Evolutionary conservation across 2,888 invertebrate species (phyloP).

Genomic region (Trissolcus japonicus): DNA sequence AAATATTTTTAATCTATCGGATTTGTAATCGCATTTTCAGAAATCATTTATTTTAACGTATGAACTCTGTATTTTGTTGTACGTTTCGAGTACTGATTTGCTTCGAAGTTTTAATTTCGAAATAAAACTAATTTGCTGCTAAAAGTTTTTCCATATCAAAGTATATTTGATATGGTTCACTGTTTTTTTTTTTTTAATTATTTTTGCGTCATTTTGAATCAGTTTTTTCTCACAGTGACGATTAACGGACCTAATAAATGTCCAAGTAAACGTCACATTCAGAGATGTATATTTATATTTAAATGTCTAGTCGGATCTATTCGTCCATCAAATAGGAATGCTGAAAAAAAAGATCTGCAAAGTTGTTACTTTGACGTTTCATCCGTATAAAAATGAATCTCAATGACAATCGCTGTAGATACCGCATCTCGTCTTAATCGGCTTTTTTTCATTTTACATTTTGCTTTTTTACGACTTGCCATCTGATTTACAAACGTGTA

Average conservation of each 20-base stretch:
- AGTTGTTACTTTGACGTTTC: constrained; percentile 22
- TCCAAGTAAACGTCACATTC: constrained; percentile 29
- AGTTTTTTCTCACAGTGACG: background rate
- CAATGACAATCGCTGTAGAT: constrained; percentile 30
- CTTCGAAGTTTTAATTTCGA: background rate
- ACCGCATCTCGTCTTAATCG: constrained; percentile 29
- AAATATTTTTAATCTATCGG: constrained; percentile 3
- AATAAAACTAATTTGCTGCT: background rate
- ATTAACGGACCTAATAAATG: background rate
- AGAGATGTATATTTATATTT: constrained; percentile 34
- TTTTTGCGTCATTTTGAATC: too few relatives aligned
- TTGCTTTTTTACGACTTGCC: constrained; percentile 19
- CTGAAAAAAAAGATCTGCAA: constrained; percentile 32
- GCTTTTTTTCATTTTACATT: constrained; percentile 26
- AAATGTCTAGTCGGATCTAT: constrained; percentile 33
- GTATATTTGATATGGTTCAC: too few relatives aligned
- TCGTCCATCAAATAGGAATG: constrained; percentile 18
- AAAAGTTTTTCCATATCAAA: background rate
- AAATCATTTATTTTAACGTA: background rate
- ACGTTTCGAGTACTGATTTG: background rate
- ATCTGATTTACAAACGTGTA: constrained; percentile 28
- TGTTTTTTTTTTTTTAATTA: too few relatives aligned
- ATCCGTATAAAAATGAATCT: constrained; percentile 24
- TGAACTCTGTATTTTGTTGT: background rate
- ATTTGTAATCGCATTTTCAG: background rate